Conservation (phyloP, 64 coral and sea anemone genomes). For the Porites australiensis region DNA sequence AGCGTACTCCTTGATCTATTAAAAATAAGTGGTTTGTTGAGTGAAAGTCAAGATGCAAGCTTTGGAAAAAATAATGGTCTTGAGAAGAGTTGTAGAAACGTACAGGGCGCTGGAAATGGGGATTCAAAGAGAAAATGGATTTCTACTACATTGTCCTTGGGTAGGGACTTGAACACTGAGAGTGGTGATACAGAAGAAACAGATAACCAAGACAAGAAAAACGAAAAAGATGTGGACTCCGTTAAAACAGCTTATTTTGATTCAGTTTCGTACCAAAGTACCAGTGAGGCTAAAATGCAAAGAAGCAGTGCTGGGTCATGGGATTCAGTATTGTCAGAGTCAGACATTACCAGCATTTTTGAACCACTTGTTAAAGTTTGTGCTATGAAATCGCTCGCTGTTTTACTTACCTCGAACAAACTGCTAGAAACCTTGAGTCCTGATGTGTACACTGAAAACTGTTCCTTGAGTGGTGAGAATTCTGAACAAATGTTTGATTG, state of each 20-base stretch:
- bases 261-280: background rate
- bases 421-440: slow-evolving; percentile 39
- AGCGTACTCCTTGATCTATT: slow-evolving; percentile 76
- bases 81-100: background rate
- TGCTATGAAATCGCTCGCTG: slow-evolving; percentile 34
- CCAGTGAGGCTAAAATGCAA: background rate
- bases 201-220: background rate
- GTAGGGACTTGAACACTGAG: background rate
- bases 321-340: background rate
- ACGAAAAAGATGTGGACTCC: background rate
- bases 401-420: slow-evolving; percentile 48
- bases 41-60: background rate
- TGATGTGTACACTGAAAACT: slow-evolving; percentile 54
- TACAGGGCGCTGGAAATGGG: background rate
- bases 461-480: slow-evolving; percentile 1
- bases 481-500: slow-evolving; percentile 2
- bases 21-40: slow-evolving; percentile 65
- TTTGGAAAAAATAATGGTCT: background rate
- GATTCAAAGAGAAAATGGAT: background rate
- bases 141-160: background rate
- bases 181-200: background rate
- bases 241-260: background rate
- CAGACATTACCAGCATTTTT: background rate
- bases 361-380: slow-evolving; percentile 15
- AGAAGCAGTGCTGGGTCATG: background rate